A percentile compares a stretch with the other conserved stretches of the same genome.
phyloP scores from a whole-genome alignment of 2,113 vertebrate genomes.

The Probosciger aterrimus region DNA sequence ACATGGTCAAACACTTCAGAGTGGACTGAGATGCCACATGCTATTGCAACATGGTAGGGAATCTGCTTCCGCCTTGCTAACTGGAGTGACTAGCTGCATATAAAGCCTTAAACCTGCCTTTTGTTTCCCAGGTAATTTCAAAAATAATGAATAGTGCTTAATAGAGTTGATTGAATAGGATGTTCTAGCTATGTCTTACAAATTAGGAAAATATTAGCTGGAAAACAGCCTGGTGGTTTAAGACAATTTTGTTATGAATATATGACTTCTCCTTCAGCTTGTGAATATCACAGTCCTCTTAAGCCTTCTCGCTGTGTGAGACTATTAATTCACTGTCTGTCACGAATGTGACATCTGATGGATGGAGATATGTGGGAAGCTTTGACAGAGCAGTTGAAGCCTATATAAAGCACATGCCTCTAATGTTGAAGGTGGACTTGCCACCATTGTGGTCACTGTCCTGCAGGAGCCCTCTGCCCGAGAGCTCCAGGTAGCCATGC shows the following conservation, averaged over 20 bases:
- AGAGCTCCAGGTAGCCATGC: fast-evolving
- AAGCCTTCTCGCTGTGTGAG: background rate
- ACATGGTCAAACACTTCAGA: background rate
- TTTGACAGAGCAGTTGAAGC: background rate
- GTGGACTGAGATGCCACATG: background rate
- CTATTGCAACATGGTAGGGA: background rate
- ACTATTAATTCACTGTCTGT: background rate
- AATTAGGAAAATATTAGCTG: background rate
- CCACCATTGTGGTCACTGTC: background rate
- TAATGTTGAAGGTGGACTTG: background rate
- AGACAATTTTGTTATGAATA: background rate
- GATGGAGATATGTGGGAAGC: background rate
- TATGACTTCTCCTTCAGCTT: background rate
- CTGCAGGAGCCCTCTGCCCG: background rate
- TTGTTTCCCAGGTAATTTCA: background rate
- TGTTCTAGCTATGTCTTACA: background rate
- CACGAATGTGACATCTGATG: background rate
- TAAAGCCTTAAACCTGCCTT: background rate
- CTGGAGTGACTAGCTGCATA: background rate
- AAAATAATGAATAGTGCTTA: background rate
- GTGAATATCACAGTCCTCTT: background rate
- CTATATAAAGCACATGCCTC: background rate
- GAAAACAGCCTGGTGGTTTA: background rate
- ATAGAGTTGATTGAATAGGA: background rate
- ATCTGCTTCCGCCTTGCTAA: fast-evolving